These are phyloP conservation scores for Otolemur garnettii DNA, from an alignment of 2,113 vertebrate species.

Conservation along the genomic window DNA sequence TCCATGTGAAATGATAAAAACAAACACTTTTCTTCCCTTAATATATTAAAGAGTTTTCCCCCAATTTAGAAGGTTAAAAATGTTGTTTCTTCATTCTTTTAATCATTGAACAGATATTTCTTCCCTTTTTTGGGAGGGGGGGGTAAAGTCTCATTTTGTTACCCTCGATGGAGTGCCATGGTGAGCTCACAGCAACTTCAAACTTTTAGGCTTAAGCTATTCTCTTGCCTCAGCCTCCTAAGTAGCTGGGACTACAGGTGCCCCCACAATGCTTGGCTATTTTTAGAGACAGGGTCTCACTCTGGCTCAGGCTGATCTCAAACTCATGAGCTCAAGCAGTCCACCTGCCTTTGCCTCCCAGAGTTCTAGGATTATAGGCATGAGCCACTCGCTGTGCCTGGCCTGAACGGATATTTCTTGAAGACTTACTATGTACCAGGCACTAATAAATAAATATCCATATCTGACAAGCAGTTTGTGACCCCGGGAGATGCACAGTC, in stretches of 20 bases:
- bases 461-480: not conserved
- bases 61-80: not conserved
- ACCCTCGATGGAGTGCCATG: no score
- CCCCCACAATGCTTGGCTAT: no score
- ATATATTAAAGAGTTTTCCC: not conserved
- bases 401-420: not conserved
- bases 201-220: no score
- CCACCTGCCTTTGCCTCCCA: no score
- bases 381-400: not conserved
- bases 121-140: not conserved
- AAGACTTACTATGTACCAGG: not conserved
- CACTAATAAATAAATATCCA: not conserved
- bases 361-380: no score
- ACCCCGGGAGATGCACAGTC: not conserved
- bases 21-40: not conserved
- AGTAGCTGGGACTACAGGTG: no score
- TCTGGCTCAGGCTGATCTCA: no score
- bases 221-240: no score
- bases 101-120: not conserved
- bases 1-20: not conserved
- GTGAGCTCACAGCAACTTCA: no score
- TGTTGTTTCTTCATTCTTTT: slow-evolving; percentile 25
- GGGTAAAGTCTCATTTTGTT: not conserved
- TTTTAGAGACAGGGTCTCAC: no score
- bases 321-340: no score